phyloP scores from a whole-genome alignment of 2,797 vertebrate species.

The Neopelma chrysocephalum region DNA sequence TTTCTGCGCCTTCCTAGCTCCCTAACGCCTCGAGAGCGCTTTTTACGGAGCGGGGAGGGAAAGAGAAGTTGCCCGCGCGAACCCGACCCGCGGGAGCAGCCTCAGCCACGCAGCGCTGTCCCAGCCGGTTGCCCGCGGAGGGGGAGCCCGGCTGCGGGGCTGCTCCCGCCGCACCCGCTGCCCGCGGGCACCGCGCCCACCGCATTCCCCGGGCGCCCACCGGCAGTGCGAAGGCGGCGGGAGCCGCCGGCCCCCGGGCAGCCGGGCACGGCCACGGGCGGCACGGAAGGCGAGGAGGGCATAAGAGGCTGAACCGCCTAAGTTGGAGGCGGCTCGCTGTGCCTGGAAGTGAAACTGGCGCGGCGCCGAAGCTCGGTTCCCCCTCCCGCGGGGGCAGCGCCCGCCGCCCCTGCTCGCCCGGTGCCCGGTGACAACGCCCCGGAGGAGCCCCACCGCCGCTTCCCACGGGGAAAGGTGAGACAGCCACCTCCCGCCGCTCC shows the following conservation, averaged over 20 bases:
- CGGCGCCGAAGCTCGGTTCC: background rate
- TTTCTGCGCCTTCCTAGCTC: background rate
- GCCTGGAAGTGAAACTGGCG: background rate
- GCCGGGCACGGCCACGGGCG: background rate
- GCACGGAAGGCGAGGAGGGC: background rate
- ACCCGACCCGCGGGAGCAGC: background rate
- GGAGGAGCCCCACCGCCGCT: background rate
- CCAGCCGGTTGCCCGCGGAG: background rate
- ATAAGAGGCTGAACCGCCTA: background rate
- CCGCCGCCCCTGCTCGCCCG: no score
- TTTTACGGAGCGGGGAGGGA: rapidly evolving
- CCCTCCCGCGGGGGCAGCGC: background rate
- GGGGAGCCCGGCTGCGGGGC: background rate
- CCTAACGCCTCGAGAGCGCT: background rate
- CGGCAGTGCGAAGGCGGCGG: background rate
- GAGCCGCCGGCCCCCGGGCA: background rate
- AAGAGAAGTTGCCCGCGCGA: background rate
- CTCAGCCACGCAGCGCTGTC: background rate
- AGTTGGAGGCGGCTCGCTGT: background rate
- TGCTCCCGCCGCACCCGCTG: background rate
- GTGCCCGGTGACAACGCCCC: background rate
- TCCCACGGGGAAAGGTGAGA: background rate
- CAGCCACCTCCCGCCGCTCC: background rate
- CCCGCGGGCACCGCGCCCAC: background rate
- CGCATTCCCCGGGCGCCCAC: background rate